These are phyloP conservation scores for Chloroclystis v-ata DNA, from an alignment of 2,888 invertebrate genomes.

Conservation along the genomic window DNA sequence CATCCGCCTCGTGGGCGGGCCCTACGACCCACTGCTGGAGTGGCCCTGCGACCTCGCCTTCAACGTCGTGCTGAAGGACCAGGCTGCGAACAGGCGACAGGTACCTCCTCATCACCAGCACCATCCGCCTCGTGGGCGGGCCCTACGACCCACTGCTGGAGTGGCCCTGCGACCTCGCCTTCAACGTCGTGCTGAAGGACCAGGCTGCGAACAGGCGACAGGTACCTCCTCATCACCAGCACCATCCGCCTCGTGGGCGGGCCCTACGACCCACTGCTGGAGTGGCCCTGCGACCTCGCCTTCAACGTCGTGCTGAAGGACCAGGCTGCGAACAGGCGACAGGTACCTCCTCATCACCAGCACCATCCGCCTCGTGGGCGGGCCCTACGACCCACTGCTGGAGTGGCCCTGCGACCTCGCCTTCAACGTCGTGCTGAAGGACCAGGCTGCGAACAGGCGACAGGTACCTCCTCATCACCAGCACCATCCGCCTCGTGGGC, in stretches of 20 bases:
- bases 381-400: conserved; percentile 84
- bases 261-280: conserved; percentile 83
- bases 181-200: conserved; percentile 82
- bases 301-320: conserved; percentile 82
- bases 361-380: conserved; percentile 82
- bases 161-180: conserved; percentile 85
- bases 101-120: conserved; percentile 72
- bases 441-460: conserved; percentile 74
- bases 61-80: conserved; percentile 82
- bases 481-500: conserved; percentile 81
- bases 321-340: conserved; percentile 71
- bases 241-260: conserved; percentile 83
- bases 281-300: conserved; percentile 85
- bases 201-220: conserved; percentile 73
- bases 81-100: conserved; percentile 69
- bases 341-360: conserved; percentile 71
- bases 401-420: conserved; percentile 85
- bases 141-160: conserved; percentile 83
- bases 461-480: conserved; percentile 68
- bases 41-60: conserved; percentile 86
- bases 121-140: conserved; percentile 82
- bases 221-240: conserved; percentile 68
- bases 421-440: conserved; percentile 81
- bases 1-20: conserved; percentile 82
- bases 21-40: conserved; percentile 82